A percentile compares a stretch with the other conserved stretches of the same genome.
Conservation (phyloP, 2,888 invertebrate genomes). For the Andrena camellia region DNA sequence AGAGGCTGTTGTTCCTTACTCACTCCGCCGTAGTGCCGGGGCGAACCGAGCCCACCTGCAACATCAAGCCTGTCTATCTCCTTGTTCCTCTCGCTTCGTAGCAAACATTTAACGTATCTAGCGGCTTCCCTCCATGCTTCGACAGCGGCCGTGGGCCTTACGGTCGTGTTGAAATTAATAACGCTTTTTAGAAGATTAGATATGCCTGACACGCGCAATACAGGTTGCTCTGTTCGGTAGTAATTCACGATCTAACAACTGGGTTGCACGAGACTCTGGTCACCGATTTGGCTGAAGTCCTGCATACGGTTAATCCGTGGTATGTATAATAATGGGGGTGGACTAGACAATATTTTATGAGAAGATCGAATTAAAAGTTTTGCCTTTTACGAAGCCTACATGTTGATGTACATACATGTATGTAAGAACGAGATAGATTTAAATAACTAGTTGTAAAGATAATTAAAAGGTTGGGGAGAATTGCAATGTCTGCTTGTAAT, state of each 20-base stretch:
- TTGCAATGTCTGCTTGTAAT: too few relatives aligned
- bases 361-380: too few relatives aligned
- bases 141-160: neutral
- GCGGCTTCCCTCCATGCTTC: constrained; percentile 36
- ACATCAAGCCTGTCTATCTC: constrained; percentile 81
- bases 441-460: too few relatives aligned
- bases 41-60: constrained; percentile 88
- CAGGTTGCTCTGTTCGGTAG: neutral
- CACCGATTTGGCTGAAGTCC: too few relatives aligned
- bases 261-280: neutral
- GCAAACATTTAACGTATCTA: constrained; percentile 45
- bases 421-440: too few relatives aligned
- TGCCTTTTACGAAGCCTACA: too few relatives aligned
- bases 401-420: too few relatives aligned
- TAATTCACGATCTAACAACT: neutral
- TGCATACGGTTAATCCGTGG: too few relatives aligned
- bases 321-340: too few relatives aligned
- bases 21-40: constrained; percentile 87
- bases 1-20: constrained; percentile 84
- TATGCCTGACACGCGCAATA: neutral
- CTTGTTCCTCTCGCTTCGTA: constrained; percentile 41
- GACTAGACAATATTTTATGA: too few relatives aligned
- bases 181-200: constrained; percentile 1
- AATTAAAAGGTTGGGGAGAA: too few relatives aligned
- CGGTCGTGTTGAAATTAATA: constrained; percentile 14